Percentiles rank a stretch among this genome's conserved stretches.
Conservation (phyloP, 2,113 vertebrate genomes). For the Leptodactylus fuscus region DNA sequence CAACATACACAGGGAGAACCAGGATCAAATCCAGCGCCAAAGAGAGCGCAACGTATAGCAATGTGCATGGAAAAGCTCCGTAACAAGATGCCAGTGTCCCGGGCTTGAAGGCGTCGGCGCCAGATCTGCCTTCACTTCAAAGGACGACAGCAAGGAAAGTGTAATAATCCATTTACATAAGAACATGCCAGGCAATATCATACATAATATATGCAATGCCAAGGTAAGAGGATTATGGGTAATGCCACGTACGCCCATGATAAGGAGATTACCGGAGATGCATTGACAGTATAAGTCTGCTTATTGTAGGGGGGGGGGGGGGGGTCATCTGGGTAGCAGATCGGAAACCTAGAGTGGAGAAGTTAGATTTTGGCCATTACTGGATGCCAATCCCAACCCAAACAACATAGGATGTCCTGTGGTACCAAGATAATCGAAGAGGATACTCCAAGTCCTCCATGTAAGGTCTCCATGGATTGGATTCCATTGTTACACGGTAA, state of each 20-base stretch:
- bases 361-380: not conserved
- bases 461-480: too few species aligned
- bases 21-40: not conserved
- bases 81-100: not conserved
- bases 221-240: not conserved
- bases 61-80: not conserved
- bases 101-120: not conserved
- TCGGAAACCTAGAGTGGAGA: not conserved
- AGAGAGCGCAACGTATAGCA: not conserved
- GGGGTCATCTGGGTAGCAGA: not conserved
- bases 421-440: too few species aligned
- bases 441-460: too few species aligned
- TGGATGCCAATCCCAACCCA: too few species aligned
- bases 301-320: not conserved
- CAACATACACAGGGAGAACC: not conserved
- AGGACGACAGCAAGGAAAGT: not conserved
- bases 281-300: too few species aligned
- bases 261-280: slow-evolving; percentile 10
- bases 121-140: not conserved
- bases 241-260: not conserved
- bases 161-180: not conserved
- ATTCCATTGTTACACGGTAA: too few species aligned
- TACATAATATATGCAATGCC: not conserved
- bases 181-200: not conserved
- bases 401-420: too few species aligned